Evolutionary conservation across 2,113 vertebrate genomes (phyloP).

Genomic region (Corynorhinus townsendii): DNA sequence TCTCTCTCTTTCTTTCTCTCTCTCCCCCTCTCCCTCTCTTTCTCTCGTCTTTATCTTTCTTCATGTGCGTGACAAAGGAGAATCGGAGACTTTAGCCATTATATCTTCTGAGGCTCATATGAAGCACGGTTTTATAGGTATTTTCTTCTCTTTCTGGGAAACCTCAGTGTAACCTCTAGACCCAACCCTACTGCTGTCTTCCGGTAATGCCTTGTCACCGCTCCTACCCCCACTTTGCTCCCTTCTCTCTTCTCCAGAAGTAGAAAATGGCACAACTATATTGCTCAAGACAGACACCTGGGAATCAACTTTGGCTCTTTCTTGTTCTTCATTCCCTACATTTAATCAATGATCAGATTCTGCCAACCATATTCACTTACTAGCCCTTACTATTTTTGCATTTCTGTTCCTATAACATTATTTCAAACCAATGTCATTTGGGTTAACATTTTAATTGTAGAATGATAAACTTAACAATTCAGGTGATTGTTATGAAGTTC

Average conservation of each 20-base stretch:
- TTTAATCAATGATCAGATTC: not conserved
- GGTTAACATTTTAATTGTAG: not conserved
- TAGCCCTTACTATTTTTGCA: not conserved
- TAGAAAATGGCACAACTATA: not conserved
- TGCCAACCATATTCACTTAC: not conserved
- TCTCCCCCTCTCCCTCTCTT: not conserved
- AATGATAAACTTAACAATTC: not conserved
- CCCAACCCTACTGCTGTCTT: not conserved
- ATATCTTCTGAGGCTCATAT: not conserved
- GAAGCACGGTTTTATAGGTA: not conserved
- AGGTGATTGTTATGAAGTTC: not conserved
- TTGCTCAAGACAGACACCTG: not conserved
- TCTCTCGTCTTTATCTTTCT: not conserved
- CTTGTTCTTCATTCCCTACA: not conserved
- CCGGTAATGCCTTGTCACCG: too few relatives aligned
- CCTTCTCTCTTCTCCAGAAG: not conserved
- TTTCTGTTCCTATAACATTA: not conserved
- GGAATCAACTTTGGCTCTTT: not conserved
- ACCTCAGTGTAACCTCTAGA: not conserved
- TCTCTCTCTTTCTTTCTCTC: not conserved
- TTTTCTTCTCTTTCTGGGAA: not conserved
- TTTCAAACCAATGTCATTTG: not conserved
- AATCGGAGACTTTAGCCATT: not conserved
- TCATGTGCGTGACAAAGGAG: not conserved
- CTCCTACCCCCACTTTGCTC: rapidly evolving